These are phyloP conservation scores for Drosophila melanogaster DNA, from an alignment of 1,140 invertebrate genomes.

Conservation along the genomic window Release_6_plus_ISO1_MT NT_033779.5:12957001-12957500, in stretches of 20 bases:
- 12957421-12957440: background rate
- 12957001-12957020: slow-evolving; percentile 77
- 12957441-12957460: background rate
- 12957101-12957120: slow-evolving; percentile 67
- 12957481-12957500: background rate
- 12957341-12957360: background rate
- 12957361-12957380: background rate
- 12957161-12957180: slow-evolving; percentile 49
- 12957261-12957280: background rate
- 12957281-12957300: background rate
- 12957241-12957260: background rate
- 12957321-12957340: background rate
- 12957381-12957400: background rate
- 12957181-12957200: slow-evolving; percentile 40
- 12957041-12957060: slow-evolving; percentile 83
- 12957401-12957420: background rate
- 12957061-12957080: slow-evolving; percentile 82
- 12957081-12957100: slow-evolving; percentile 78
- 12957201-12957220: slow-evolving; percentile 23
- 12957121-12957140: slow-evolving; percentile 59
- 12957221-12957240: slow-evolving; percentile 10
- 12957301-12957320: background rate
- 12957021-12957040: slow-evolving; percentile 47
- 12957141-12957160: slow-evolving; percentile 42
- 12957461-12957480: background rate